A percentile compares a stretch with the other conserved stretches of the same genome.
phyloP scores from a whole-genome alignment of 2,113 vertebrate genomes.

The Cheirogaleus medius region DNA sequence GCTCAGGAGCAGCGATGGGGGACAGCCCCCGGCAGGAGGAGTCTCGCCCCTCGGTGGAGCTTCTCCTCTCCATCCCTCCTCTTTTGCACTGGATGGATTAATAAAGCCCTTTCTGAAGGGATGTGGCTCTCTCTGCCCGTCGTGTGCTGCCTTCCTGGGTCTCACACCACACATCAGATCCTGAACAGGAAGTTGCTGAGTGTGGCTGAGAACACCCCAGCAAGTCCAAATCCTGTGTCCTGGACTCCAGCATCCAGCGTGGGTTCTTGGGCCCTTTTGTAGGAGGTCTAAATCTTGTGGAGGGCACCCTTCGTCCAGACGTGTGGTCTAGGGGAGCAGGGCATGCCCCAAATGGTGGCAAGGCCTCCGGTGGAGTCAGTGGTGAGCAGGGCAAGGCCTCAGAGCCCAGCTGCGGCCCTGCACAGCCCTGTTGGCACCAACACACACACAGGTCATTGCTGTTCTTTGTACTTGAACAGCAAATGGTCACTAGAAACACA shows the following conservation, averaged over 20 bases:
- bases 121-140: constrained; percentile 62
- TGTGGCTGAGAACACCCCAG: background rate
- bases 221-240: background rate
- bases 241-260: background rate
- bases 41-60: background rate
- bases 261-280: background rate
- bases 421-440: too few relatives aligned
- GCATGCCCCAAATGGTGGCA: background rate
- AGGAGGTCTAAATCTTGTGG: background rate
- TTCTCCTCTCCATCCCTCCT: constrained; percentile 34
- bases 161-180: background rate
- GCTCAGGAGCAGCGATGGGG: background rate
- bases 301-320: background rate
- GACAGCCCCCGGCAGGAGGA: constrained; percentile 41
- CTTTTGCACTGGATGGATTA: constrained; percentile 52
- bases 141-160: constrained; percentile 61
- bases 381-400: rapidly evolving
- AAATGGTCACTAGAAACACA: background rate
- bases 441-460: rapidly evolving
- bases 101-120: constrained; percentile 57
- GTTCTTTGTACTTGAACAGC: background rate
- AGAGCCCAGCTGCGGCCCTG: background rate
- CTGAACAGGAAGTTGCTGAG: background rate
- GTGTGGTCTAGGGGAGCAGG: background rate
- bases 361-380: rapidly evolving